Evolutionary conservation across 1,140 invertebrate genomes (phyloP), one percentile per base, ranked within the genome.

Genomic region (Hyphantria cunea): DNA sequence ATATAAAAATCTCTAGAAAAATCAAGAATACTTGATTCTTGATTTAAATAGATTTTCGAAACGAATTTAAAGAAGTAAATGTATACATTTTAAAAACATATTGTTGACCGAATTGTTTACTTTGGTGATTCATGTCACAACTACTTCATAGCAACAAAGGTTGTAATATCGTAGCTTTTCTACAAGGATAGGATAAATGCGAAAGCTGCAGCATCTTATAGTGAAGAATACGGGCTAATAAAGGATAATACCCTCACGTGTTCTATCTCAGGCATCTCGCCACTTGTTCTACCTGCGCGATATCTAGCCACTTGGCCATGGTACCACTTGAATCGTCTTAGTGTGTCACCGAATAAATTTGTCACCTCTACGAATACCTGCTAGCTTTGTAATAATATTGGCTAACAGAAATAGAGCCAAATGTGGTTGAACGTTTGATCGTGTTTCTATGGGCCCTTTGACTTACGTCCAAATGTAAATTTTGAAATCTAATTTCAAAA

Each of bases 261-360:
- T 13, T n/a, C 11, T 44, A 44, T 44, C 41, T 44, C 41, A 7
- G 11, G 6, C 12, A 44, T 44, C 41, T 44, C n/a, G 41, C 11
- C 41, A 12, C 41, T 44, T 13, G 41, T 44, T 0, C 12, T 44
- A 44, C 41, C 41, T 44, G 41, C 3, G 12, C 12, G 41, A 13
- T 9, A 44, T 12, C 41, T 44, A 44, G 12, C 41, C 41, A 44
- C 41, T 44, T 44, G 41, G n/a, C 7, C 12, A 44, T 44, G 41
- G 6, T 7, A 44, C 41, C 41, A 44, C 12, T 44, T 13, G 8
- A 6, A 13, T 13, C 12, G 3, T 0, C 7, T 44, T 3, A 9
- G 11, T 12, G 41, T 11, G 34, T 7, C 7, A 37, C 34, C 8
- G 11, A 37, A 37, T 7, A 37, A 44, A 9, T n/a, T 13, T 44